Base-by-base conservation (phyloP, 2,113 vertebrate genomes). In the Hyaena hyaena region DNA sequence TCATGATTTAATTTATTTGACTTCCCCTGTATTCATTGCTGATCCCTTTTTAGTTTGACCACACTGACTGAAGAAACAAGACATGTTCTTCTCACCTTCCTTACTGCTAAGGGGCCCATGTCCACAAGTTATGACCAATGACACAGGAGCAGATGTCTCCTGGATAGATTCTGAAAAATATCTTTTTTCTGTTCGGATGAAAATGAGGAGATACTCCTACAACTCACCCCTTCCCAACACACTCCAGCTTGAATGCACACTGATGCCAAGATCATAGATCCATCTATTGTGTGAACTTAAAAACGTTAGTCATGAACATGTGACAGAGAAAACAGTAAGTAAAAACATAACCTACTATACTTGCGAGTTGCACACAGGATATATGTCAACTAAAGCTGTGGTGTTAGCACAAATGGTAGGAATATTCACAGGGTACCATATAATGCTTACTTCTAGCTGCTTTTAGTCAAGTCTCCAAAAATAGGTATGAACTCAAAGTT, bases 401-500 rank as follows among this genome's bases (percentile, higher is more conserved):
- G 4, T 65, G 31, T 84, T 87, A 53, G 33, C 12, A 82, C 24
- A 58, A 61, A 76, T 45, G 4, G 6, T 19, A 95, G 53, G 23
- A 31, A 33, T n/a, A 66, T 90, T 39, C 2, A 63, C 82, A 43
- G 16, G 2, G 14, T 26, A 33, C 12, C 63, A 1, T 35, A 65
- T 35, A 65, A 53, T 55, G 23, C 24, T 45, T 91, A 86, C 9
- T 50, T 76, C 28, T 45, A 84, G 31, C 3, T 80, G 16, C 8
- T 71, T 92, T 81, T 31, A 81, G 33, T 33, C 58, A 87, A 79
- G 35, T 97, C 81, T 96, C 17, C n/a, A 80, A 58, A 91, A 92
- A 66, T 31, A 90, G 45, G 16, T 61, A 63, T 71, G 65, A 96
- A 94, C 43, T 82, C 43, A 35, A 97, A 96, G 50, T 97, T 95